A percentile compares a stretch with the other conserved stretches of the same genome.
Conservation (phyloP, 1,140 invertebrate species). For the Ericerus pela region DNA sequence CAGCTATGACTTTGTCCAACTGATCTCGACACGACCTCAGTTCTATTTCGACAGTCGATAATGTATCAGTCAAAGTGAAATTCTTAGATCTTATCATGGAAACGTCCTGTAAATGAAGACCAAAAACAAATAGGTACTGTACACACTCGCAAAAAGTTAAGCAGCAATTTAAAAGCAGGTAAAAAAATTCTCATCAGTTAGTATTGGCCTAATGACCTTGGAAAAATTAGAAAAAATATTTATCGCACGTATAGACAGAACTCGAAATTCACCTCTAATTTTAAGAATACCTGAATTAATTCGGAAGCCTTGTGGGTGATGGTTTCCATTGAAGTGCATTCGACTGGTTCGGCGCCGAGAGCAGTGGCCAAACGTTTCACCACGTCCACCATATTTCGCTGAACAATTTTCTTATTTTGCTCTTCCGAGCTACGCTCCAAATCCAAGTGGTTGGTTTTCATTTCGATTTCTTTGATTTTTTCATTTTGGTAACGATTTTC, state of each 20-base stretch:
- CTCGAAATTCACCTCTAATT: too few species aligned
- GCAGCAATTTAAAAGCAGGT: too few species aligned
- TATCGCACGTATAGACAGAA: neutral
- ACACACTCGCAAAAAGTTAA: too few species aligned
- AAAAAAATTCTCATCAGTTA: too few species aligned
- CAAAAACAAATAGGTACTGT: too few species aligned
- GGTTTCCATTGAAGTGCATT: conserved; percentile 38
- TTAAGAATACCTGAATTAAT: conserved; percentile 49
- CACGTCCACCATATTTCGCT: conserved; percentile 43
- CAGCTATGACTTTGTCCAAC: conserved; percentile 42
- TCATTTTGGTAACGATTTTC: conserved; percentile 59
- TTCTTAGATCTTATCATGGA: conserved; percentile 35
- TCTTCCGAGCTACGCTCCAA: conserved; percentile 49
- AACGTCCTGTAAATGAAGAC: conserved; percentile 31
- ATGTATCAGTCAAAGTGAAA: conserved; percentile 41
- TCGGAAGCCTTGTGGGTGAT: conserved; percentile 54
- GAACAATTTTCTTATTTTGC: conserved; percentile 45
- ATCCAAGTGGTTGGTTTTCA: conserved; percentile 52
- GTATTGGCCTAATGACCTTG: neutral
- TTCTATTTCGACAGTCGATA: conserved; percentile 47
- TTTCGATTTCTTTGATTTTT: conserved; percentile 53
- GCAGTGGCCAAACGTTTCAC: conserved; percentile 47
- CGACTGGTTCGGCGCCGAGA: conserved; percentile 39
- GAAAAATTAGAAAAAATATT: neutral
- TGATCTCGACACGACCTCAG: conserved; percentile 45